phyloP scores from a whole-genome alignment of 2,888 invertebrate species.

The Nebria salina region DNA sequence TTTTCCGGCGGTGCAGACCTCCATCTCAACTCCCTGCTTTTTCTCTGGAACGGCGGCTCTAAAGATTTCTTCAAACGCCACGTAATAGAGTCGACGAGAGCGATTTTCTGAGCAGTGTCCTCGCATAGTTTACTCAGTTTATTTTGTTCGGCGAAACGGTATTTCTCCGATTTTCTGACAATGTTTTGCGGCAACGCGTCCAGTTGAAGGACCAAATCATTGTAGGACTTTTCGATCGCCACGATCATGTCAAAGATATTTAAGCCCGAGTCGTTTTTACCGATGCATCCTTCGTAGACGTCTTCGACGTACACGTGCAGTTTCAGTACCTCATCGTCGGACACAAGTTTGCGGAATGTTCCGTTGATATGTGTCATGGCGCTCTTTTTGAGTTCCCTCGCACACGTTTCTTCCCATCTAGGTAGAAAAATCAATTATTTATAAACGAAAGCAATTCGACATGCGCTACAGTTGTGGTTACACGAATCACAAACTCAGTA shows the following conservation, averaged over 20 bases:
- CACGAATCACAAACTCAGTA: no score
- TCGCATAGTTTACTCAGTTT: slow-evolving; percentile 65
- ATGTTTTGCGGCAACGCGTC: slow-evolving; percentile 67
- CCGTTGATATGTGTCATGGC: slow-evolving; percentile 68
- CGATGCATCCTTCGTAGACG: slow-evolving; percentile 69
- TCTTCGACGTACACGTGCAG: slow-evolving; percentile 71
- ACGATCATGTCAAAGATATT: slow-evolving; percentile 68
- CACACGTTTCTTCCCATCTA: slow-evolving; percentile 65
- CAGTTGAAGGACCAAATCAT: slow-evolving; percentile 60
- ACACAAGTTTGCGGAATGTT: slow-evolving; percentile 67
- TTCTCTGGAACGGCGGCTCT: slow-evolving; percentile 55
- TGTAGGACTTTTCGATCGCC: slow-evolving; percentile 68
- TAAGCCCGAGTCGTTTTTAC: slow-evolving; percentile 68
- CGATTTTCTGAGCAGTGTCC: slow-evolving; percentile 68
- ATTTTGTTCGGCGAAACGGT: slow-evolving; percentile 65
- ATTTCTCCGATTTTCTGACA: slow-evolving; percentile 65
- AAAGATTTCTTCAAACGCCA: slow-evolving; percentile 61
- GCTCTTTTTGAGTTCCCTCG: slow-evolving; percentile 64
- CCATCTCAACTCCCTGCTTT: slow-evolving; percentile 50
- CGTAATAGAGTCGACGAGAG: slow-evolving; percentile 64
- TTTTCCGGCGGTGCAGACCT: slow-evolving; percentile 56
- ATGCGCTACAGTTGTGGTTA: no score
- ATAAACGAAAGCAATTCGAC: background rate
- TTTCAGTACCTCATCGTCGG: slow-evolving; percentile 67
- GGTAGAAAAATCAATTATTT: slow-evolving; percentile 24